These are phyloP conservation scores for Hydropsyche betteni DNA, from an alignment of 2,888 invertebrate genomes.

Conservation along the genomic window DNA sequence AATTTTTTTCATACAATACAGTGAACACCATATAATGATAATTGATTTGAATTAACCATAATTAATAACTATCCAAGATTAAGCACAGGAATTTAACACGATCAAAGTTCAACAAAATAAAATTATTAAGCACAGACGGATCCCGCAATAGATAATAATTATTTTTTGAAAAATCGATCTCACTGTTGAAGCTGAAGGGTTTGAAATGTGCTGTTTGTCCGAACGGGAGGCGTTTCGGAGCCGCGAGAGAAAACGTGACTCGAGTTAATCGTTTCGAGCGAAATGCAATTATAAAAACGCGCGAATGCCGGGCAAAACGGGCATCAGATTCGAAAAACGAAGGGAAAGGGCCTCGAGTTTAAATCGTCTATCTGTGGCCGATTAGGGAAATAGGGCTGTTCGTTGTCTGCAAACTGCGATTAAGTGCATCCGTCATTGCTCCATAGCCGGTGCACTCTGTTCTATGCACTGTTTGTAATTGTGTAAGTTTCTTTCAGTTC, in stretches of 20 bases:
- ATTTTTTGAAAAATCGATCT: too few relatives aligned
- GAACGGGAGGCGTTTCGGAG: constrained; percentile 35
- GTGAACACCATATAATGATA: too few relatives aligned
- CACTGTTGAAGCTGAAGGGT: neutral
- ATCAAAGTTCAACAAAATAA: too few relatives aligned
- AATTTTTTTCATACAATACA: too few relatives aligned
- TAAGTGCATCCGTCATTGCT: neutral
- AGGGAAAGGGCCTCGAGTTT: constrained; percentile 11
- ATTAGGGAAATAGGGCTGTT: neutral
- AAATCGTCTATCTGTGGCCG: neutral
- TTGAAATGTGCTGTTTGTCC: neutral
- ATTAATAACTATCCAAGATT: too few relatives aligned
- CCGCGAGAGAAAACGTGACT: constrained; percentile 47
- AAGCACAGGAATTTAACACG: too few relatives aligned
- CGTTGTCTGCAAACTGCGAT: neutral
- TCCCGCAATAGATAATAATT: too few relatives aligned
- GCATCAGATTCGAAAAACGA: neutral
- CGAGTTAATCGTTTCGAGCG: constrained; percentile 47
- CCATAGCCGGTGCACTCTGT: too few relatives aligned
- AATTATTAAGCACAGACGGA: too few relatives aligned
- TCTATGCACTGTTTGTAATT: too few relatives aligned
- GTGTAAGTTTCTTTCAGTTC: too few relatives aligned
- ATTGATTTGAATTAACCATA: too few relatives aligned
- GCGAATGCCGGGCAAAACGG: constrained; percentile 24
- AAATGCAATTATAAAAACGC: constrained; percentile 33